phyloP scores from a whole-genome alignment of 2,113 vertebrate species.

The Seriola rivoliana region DNA sequence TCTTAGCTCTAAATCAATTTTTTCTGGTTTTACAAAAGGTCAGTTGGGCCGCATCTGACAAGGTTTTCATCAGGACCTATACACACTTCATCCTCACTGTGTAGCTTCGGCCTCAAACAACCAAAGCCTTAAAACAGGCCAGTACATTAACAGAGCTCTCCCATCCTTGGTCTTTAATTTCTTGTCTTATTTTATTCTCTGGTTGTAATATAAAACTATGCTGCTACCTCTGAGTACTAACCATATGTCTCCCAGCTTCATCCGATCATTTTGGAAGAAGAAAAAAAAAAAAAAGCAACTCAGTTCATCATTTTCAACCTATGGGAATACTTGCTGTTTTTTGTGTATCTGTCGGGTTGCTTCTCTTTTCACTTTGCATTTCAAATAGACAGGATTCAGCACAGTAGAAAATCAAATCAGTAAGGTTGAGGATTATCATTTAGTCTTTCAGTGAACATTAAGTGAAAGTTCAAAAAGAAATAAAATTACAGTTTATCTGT shows the following conservation, averaged over 20 bases:
- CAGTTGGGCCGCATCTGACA: constrained; percentile 37
- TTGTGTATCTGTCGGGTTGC: background rate
- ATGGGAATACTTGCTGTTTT: background rate
- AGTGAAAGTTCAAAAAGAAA: background rate
- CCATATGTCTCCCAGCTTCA: background rate
- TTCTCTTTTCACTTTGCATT: background rate
- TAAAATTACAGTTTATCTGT: background rate
- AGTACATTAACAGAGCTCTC: background rate
- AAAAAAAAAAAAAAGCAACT: background rate
- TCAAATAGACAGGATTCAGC: background rate
- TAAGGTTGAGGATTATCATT: background rate
- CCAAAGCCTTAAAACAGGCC: background rate
- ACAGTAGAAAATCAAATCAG: background rate
- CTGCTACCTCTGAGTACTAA: background rate
- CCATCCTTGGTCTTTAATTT: background rate
- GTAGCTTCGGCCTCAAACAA: background rate
- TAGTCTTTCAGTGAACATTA: too few species aligned
- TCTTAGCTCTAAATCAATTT: constrained; percentile 21
- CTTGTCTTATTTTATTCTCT: background rate
- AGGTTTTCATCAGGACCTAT: constrained; percentile 29
- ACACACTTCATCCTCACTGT: background rate
- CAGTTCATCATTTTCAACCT: background rate
- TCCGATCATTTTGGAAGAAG: background rate
- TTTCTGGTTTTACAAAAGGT: constrained; percentile 43
- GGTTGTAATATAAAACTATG: background rate